Base-by-base conservation (phyloP, 1,140 invertebrate species). In the Cydia splendana region DNA sequence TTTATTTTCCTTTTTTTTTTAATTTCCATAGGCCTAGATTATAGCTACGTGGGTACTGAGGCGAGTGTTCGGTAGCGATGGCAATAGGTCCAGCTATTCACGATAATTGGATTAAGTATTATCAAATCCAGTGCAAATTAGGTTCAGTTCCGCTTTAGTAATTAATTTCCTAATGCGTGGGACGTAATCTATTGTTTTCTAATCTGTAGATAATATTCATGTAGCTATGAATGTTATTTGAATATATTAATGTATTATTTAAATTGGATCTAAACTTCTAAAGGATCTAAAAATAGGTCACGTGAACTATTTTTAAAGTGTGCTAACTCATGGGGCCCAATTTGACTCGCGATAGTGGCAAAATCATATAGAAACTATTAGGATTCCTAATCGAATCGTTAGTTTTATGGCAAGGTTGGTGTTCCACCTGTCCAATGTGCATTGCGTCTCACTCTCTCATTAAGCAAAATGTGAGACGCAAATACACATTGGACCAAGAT, bases 111-210 rank as follows among this genome's bases (percentile, higher is more conserved):
- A 38, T 71, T 38, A 82, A 78, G 71, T 79, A 83, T 85, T 81
- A 82, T 85, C 83, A 84, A 84, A 81, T 20, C 78, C 81, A 77
- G 69, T 65, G 77, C 67, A 76, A 79, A 80, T 80, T 81, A 82
- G 65, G 76, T 75, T 75, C 24, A 81, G 65, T 81, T 83, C 84
- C 84, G 83, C 77, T 51, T 69, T 76, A 71, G 30, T 71, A 71
- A 38, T 38, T 71, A 71, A 38, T 38, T 71, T 71, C 30, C 30
- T 38, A 71, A 38, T 18, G n/a, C 34, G 67, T 38, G 34, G 34
- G 67, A 71, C 30, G 67, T 38, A 42, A 71, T 38, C 12, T 71
- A 71, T 71, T 71, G 30, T 71, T 38, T 71, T 18, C n/a, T 38
- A 71, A 71, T 34, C 38, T 13, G 38, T 38, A 4, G 30, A 38